Evolutionary conservation across 2,797 vertebrate species (phyloP), one percentile per base, ranked within the genome.

Genomic region (Pseudotriccus pelzelni): DNA sequence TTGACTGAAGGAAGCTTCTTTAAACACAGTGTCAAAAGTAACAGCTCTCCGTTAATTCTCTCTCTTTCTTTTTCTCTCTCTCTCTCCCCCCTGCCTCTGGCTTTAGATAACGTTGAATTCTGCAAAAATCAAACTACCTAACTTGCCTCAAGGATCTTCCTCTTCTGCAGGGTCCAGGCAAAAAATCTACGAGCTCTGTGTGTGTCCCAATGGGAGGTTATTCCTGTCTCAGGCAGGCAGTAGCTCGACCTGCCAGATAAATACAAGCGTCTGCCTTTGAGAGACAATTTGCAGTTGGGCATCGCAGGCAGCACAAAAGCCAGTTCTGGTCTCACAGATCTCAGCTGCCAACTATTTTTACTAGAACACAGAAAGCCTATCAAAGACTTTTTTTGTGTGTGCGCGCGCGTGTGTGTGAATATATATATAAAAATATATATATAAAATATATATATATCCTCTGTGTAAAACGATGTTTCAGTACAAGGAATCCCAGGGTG

Each of bases 181-280:
- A 98, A 99, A 98, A 91, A 98, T 99, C 94, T 99, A 98, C 90
- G 99, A 99, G 98, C 98, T 99, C 93, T 99, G 99, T 92, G 99
- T 99, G 86, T 99, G 99, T 79, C 98, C 99, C 98, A 99, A 99
- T 4, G 99, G 99, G 93, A 98, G 98, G 96, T 96, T 99, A 79
- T 99, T 99, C 98, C 98, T 99, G 96, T 99, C 99, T 52, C 99
- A 99, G 98, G 99, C 99, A 78, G 99, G 99, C 94, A 97, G 98
- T 43, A 98, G 98, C 75, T 99, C 99, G 89, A 99, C 99, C 97
- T 99, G 99, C 98, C 99, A 99, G 98, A 99, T 99, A 98, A 99
- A 98, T 98, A 99, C 98, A 97, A 99, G 97, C n/a, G 97, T 99
- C 98, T 99, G 99, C 98, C 98, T 99, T 97, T 99, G 99, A 98